Percentiles rank a stretch among this genome's conserved stretches.
Conservation (phyloP, 2,797 vertebrate species). For the Prunella strophiata region DNA sequence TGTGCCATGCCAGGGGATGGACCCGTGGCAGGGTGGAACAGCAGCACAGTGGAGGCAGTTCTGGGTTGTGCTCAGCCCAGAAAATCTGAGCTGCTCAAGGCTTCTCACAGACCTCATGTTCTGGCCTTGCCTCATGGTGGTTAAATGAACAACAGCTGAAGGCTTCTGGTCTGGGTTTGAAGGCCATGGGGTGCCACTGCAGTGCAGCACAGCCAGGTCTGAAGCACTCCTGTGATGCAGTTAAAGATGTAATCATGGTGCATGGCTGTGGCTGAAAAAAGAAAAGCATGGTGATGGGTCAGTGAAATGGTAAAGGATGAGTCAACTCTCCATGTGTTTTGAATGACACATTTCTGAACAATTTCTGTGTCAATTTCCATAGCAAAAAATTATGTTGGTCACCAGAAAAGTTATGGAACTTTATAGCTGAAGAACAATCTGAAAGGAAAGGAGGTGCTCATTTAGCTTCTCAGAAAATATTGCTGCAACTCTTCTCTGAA, state of each 20-base stretch:
- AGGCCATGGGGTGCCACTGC: neutral
- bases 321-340: neutral
- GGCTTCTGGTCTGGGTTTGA: neutral
- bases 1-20: neutral
- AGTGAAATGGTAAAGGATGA: neutral
- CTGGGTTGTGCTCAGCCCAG: neutral
- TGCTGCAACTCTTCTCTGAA: neutral
- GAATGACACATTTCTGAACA: neutral
- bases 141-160: neutral
- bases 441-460: neutral
- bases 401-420: neutral
- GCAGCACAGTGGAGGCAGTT: neutral
- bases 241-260: neutral
- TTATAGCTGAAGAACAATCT: neutral
- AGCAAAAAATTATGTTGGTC: neutral
- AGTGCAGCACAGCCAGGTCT: neutral
- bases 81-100: rapidly evolving
- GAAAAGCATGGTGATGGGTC: neutral
- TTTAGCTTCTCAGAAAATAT: neutral
- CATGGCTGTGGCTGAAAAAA: neutral
- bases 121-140: neutral
- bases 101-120: neutral
- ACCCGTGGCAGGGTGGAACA: rapidly evolving
- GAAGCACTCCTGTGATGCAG: neutral
- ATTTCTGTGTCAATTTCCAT: neutral